Percentiles rank a stretch among this genome's conserved stretches.
Conservation (phyloP, 2,888 invertebrate genomes). For the Plagiodera versicolora region DNA sequence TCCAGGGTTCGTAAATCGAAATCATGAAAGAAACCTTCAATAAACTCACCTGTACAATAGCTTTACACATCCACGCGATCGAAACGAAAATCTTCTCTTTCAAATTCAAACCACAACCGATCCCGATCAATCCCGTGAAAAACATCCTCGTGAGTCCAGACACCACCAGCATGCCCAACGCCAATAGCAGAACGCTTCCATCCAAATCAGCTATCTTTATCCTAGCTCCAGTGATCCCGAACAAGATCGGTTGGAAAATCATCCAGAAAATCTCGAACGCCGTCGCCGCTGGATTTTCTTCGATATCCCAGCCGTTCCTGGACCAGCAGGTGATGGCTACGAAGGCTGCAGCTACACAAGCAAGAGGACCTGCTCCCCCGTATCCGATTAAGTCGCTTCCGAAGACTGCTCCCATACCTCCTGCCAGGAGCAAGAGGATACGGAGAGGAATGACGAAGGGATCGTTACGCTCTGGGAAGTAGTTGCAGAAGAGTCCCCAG, state of each 20-base stretch:
- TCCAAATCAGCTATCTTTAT: constrained; percentile 77
- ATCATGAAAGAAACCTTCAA: background rate
- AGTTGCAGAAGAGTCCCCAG: constrained; percentile 80
- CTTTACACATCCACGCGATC: constrained; percentile 93
- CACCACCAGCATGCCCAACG: constrained; percentile 67
- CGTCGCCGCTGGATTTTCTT: constrained; percentile 84
- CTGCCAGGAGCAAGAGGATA: constrained; percentile 76
- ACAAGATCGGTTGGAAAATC: constrained; percentile 93
- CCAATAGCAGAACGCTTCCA: constrained; percentile 68
- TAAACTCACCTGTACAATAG: constrained; percentile 89
- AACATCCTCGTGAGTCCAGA: constrained; percentile 69
- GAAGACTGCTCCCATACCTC: constrained; percentile 82
- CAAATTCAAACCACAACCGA: constrained; percentile 78
- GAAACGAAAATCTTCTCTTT: constrained; percentile 92
- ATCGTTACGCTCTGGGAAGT: constrained; percentile 80
- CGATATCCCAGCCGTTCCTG: constrained; percentile 81
- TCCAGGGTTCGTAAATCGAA: background rate
- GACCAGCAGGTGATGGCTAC: constrained; percentile 81
- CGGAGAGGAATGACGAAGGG: constrained; percentile 80
- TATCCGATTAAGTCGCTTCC: constrained; percentile 79
- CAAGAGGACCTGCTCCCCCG: constrained; percentile 78
- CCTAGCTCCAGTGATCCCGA: constrained; percentile 90
- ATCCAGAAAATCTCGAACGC: constrained; percentile 94
- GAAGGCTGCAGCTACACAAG: constrained; percentile 80
- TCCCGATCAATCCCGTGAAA: constrained; percentile 68